Evolutionary conservation across 2,888 invertebrate genomes (phyloP), one percentile per base, ranked within the genome.

Genomic region (Crossocerus cetratus): DNA sequence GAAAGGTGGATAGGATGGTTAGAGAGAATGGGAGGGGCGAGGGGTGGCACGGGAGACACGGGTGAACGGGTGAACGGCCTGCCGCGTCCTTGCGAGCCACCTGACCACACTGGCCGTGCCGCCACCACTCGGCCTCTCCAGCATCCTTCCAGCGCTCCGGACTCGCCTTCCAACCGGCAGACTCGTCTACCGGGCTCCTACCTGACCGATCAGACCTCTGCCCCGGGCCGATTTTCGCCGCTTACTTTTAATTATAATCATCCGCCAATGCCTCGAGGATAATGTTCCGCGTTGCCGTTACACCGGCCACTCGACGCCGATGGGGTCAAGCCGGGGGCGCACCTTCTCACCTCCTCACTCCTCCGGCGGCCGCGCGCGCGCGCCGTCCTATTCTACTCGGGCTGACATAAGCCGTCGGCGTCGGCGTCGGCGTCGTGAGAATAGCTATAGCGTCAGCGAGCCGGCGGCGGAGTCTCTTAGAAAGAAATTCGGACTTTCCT

Each of bases 61-160:
- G 86, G 82, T 82, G 82, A 80, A 82, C 83, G 84, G 86, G 88
- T 89, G 88, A 88, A 88, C 81, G 90, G 86, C 89, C 90, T 89
- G 88, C 83, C 89, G 89, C 89, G 90, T 89, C 90, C 90, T 90
- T 89, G 88, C 89, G 87, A 88, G 86, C 88, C 90, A 87, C 89
- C 86, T 88, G 88, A 88, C 89, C 87, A 86, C 86, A 87, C 88
- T 86, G 88, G 86, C 86, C 86, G 86, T 87, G 84, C 86, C 87
- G 86, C 88, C 87, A 86, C 89, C 87, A 84, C 86, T 84, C 88
- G 86, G 86, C 78, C 85, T 85, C 84, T 86, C 82, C 85, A 85
- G 86, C 86, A 87, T 88, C 85, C 86, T 86, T 83, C 81, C 81
- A 82, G 77, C 76, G 70, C 71, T 74, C 66, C 60, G 63, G 75